Base-by-base conservation (phyloP, 2,888 invertebrate genomes). In the Octodonta nipae region DNA sequence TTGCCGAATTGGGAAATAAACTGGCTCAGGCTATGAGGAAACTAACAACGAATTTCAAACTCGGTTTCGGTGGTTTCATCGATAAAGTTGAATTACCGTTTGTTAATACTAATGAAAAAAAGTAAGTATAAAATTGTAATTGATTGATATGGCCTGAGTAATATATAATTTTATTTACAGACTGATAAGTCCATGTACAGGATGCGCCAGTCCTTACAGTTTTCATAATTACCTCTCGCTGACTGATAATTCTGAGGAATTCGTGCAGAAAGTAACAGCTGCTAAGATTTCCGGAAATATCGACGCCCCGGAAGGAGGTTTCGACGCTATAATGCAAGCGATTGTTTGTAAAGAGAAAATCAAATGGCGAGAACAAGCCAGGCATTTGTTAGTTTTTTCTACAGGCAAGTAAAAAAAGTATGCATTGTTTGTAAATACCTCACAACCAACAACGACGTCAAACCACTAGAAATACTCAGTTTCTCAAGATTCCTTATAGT, bases 251-350 rank as follows among this genome's bases (percentile, higher is more conserved):
- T 65, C 70, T 2, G 42, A 54, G 2, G 47, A 38, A 22, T 73
- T 73, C 45, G 47, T 61, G 42, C 36, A 46, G 0, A 46, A 55
- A 28, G 61, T 77, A 2, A 34, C 29, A 1, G 42, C 51, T 1
- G 64, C 66, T 1, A 42, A 54, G 4, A 54, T 64, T 14, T 72
- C 72, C 2, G 56, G 55, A 2, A 76, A 75, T 57, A 52, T 76
- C 33, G 58, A 60, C 36, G 39, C 55, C 5, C 63, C 63, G 0
- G 88, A 89, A 62, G 86, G 87, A 5, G 85, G 87, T 1, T 71
- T 91, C 29, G 89, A 91, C 55, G 91, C 85, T 3, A 67, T 91
- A 14, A 81, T 89, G 67, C 91, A 89, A 62, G 80, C 75, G 1
- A 77, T 88, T 37, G 77, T 74, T 4, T 81, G 81, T 48, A 61